Conservation (phyloP, 2,113 vertebrate genomes). For the Diadophis punctatus region DNA sequence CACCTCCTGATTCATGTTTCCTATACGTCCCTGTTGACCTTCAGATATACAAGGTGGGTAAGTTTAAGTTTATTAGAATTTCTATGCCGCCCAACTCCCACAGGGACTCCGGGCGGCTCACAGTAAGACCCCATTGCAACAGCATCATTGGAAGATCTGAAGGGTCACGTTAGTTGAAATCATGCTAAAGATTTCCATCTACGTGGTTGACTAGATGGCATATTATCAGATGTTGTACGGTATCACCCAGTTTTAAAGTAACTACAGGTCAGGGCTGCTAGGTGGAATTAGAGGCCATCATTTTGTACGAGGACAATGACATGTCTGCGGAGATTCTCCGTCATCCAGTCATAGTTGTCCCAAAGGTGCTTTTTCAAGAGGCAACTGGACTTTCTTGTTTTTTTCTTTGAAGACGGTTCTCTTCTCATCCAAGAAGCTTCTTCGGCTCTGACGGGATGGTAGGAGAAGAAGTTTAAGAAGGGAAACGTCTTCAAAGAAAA, state of each 20-base stretch:
- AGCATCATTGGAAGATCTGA: neutral
- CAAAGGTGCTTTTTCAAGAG: too few species aligned
- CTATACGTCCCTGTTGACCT: neutral
- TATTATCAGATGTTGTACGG: neutral
- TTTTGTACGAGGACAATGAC: neutral
- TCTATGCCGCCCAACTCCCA: too few species aligned
- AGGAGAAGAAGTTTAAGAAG: too few species aligned
- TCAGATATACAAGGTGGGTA: neutral
- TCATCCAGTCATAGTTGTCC: too few species aligned
- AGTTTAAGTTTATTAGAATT: too few species aligned
- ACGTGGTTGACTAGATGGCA: neutral
- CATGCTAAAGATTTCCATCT: neutral
- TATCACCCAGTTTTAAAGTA: neutral
- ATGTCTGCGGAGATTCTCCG: neutral
- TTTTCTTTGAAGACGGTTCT: too few species aligned
- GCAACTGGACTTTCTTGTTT: too few species aligned
- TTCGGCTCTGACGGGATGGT: too few species aligned
- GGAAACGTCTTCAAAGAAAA: too few species aligned
- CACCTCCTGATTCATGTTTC: neutral
- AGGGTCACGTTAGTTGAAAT: neutral
- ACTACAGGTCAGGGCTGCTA: neutral
- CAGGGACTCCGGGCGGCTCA: too few species aligned
- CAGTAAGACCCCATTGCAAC: neutral
- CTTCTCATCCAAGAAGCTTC: too few species aligned
- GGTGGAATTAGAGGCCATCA: neutral